phyloP scores from a whole-genome alignment of 2,113 vertebrate species.

The Calyptommatus sinebrachiatus region DNA sequence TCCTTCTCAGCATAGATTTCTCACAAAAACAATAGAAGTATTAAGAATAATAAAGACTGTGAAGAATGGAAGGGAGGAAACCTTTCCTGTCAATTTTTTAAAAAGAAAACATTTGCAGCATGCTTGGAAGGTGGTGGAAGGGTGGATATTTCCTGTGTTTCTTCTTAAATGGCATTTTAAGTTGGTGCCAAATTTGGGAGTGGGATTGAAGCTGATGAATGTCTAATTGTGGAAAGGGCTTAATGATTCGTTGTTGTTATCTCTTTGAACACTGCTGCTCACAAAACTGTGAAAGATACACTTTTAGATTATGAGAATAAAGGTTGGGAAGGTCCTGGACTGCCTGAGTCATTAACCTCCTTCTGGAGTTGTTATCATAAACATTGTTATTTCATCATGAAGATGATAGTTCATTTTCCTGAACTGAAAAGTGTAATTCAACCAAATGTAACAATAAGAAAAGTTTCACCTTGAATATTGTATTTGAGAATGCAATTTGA shows the following conservation, averaged over 20 bases:
- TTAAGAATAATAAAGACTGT: neutral
- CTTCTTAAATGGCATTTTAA: neutral
- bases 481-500: too few species aligned
- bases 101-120: neutral
- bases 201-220: neutral
- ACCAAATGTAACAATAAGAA: neutral
- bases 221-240: neutral
- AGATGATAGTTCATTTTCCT: neutral
- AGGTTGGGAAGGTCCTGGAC: neutral
- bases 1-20: neutral
- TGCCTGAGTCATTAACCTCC: neutral
- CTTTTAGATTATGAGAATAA: neutral
- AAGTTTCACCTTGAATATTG: neutral
- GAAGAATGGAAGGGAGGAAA: slow-evolving; percentile 9
- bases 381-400: neutral
- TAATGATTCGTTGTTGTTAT: neutral
- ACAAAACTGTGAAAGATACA: neutral
- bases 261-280: neutral
- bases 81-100: slow-evolving; percentile 2
- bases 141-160: slow-evolving; percentile 4
- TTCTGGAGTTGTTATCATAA: neutral
- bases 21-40: neutral
- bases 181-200: neutral
- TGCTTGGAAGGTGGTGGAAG: slow-evolving; percentile 11
- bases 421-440: neutral